Conservation (phyloP, 1,140 invertebrate genomes). For the Ceratina australensis region DNA sequence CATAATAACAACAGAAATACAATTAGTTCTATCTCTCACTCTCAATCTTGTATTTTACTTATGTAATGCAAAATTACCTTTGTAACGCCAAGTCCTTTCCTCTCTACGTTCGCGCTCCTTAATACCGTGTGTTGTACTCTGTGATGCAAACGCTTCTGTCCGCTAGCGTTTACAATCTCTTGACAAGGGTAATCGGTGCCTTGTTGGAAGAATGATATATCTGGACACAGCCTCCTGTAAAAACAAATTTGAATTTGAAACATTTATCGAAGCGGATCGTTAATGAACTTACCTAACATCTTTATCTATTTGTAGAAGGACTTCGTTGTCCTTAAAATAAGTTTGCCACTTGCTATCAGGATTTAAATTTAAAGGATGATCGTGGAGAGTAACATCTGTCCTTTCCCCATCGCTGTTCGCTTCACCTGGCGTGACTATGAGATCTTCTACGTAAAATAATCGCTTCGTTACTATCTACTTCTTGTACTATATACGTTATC, state of each 20-base stretch:
- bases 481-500: background rate
- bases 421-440: constrained; percentile 88
- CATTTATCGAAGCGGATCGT: background rate
- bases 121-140: constrained; percentile 92
- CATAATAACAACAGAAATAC: constrained; percentile 53
- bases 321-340: constrained; percentile 98
- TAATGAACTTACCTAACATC: constrained; percentile 88
- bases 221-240: constrained; percentile 92
- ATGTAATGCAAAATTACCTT: constrained; percentile 83
- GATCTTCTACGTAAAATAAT: constrained; percentile 83
- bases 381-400: constrained; percentile 82
- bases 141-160: constrained; percentile 89
- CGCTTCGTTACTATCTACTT: background rate
- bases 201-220: constrained; percentile 98
- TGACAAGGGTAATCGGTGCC: constrained; percentile 92
- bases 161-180: constrained; percentile 86
- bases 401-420: constrained; percentile 77
- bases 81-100: constrained; percentile 92
- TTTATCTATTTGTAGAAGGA: constrained; percentile 97
- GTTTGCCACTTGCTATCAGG: constrained; percentile 96
- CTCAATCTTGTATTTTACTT: background rate
- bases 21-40: constrained; percentile 28
- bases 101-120: constrained; percentile 92
- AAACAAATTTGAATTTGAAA: constrained; percentile 20
- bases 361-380: constrained; percentile 96